Conservation (phyloP, 2,888 invertebrate species). For the Drosophila parthenogenetica region DNA sequence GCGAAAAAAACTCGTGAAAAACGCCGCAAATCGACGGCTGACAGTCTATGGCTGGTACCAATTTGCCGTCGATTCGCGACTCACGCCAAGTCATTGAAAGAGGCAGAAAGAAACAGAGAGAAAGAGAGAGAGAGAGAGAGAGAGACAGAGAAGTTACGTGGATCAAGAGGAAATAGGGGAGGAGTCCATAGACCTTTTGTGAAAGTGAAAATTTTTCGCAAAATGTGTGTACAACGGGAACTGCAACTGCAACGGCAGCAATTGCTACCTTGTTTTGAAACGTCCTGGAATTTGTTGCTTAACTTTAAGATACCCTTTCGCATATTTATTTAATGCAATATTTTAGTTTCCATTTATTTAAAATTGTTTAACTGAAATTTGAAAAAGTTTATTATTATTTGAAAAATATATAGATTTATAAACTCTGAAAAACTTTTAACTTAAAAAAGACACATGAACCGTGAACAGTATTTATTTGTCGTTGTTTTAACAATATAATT, state of each 20-base stretch:
- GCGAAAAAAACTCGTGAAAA: slow-evolving; percentile 64
- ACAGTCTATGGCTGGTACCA: slow-evolving; percentile 78
- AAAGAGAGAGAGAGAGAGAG: not conserved
- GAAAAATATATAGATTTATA: too few species aligned
- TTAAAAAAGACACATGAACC: not conserved
- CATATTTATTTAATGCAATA: too few species aligned
- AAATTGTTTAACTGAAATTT: too few species aligned
- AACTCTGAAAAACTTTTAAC: not conserved
- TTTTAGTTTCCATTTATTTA: too few species aligned
- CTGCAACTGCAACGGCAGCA: slow-evolving; percentile 30
- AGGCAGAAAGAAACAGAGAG: slow-evolving; percentile 1
- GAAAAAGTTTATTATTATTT: too few species aligned
- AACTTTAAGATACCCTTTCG: slow-evolving; percentile 47
- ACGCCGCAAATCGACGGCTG: slow-evolving; percentile 79
- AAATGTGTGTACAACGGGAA: slow-evolving; percentile 38
- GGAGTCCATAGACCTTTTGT: slow-evolving; percentile 82
- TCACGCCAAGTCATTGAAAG: slow-evolving; percentile 55
- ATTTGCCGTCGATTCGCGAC: slow-evolving; percentile 78
- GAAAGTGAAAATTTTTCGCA: slow-evolving; percentile 82
- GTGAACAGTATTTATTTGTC: slow-evolving; percentile 15
- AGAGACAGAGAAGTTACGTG: slow-evolving; percentile 3
- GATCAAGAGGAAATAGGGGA: slow-evolving; percentile 47
- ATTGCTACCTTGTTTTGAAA: slow-evolving; percentile 44
- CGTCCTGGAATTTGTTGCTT: slow-evolving; percentile 12
- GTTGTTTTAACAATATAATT: not conserved